Percentiles rank a stretch among this genome's conserved stretches.
These are phyloP conservation scores for Lateolabrax maculatus DNA, from an alignment of 2,797 vertebrate species.

Conservation along the genomic window DNA sequence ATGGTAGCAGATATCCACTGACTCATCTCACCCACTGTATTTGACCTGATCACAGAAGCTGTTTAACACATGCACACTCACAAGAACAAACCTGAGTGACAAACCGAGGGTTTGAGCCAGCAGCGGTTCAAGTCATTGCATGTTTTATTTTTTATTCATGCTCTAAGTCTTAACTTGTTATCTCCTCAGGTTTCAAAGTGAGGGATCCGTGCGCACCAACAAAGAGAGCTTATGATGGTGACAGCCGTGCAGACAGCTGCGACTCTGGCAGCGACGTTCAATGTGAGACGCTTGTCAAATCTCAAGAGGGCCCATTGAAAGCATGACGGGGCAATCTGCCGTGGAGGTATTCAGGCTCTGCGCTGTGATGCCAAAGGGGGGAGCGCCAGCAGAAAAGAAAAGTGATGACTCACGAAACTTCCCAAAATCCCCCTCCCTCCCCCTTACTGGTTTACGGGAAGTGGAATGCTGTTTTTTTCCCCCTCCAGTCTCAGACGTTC, in stretches of 20 bases:
- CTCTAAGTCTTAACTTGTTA: slow-evolving; percentile 53
- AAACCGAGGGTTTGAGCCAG: slow-evolving; percentile 23
- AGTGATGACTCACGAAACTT: slow-evolving; percentile 89
- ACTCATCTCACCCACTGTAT: slow-evolving; percentile 62
- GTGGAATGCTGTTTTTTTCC: slow-evolving; percentile 78
- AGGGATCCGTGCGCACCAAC: slow-evolving; percentile 16
- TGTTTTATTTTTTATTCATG: slow-evolving; percentile 23
- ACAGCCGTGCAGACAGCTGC: slow-evolving; percentile 71
- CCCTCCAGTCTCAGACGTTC: slow-evolving; percentile 66
- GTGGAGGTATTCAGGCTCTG: slow-evolving; percentile 66
- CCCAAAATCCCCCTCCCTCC: slow-evolving; percentile 85
- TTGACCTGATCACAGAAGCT: slow-evolving; percentile 37
- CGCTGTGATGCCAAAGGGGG: slow-evolving; percentile 48
- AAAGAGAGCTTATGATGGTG: slow-evolving; percentile 43
- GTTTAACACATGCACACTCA: slow-evolving; percentile 30
- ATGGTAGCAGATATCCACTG: slow-evolving; percentile 59
- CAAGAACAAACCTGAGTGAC: slow-evolving; percentile 57
- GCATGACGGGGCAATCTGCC: slow-evolving; percentile 64
- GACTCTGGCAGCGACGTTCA: slow-evolving; percentile 27
- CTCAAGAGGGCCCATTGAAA: slow-evolving; percentile 59
- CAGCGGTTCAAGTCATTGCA: slow-evolving; percentile 58
- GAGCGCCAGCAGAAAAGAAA: slow-evolving; percentile 79
- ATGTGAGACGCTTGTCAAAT: slow-evolving; percentile 56
- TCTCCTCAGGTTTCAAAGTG: slow-evolving; percentile 67
- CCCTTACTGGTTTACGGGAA: slow-evolving; percentile 87